These are phyloP conservation scores for Oscheius sp. DNA, from an alignment of 2,888 invertebrate species.

Conservation along the genomic window DNA sequence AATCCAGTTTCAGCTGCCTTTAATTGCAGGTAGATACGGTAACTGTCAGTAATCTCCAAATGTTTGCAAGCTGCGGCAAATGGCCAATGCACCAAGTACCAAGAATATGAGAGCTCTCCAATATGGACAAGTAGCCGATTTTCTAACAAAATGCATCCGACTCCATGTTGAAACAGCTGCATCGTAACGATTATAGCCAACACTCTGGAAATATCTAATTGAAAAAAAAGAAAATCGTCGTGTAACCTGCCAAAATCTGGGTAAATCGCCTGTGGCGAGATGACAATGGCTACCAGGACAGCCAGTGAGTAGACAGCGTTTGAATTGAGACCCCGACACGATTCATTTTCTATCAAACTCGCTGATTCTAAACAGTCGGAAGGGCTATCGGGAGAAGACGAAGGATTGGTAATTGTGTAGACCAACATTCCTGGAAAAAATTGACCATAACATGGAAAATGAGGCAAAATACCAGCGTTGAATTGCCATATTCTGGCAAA, in stretches of 20 bases:
- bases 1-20: not conserved
- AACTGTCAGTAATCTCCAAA: not conserved
- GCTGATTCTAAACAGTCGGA: not conserved
- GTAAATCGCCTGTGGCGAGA: not conserved
- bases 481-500: slow-evolving; percentile 44
- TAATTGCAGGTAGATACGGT: too few relatives aligned
- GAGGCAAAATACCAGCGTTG: slow-evolving; percentile 23
- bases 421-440: not conserved
- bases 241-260: not conserved
- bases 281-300: not conserved
- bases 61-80: slow-evolving; percentile 1
- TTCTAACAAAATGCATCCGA: not conserved
- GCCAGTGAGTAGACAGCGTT: not conserved
- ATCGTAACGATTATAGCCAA: not conserved
- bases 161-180: not conserved
- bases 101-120: slow-evolving; percentile 22
- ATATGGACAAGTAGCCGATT: not conserved
- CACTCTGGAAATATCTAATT: not conserved
- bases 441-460: not conserved
- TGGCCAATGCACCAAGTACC: slow-evolving; percentile 28
- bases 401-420: not conserved
- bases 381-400: not conserved
- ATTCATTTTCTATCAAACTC: not conserved
- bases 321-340: not conserved
- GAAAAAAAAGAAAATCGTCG: not conserved